These are phyloP conservation scores for Rhinogobio ventralis DNA, from an alignment of 2,797 vertebrate species.

Conservation along the genomic window DNA sequence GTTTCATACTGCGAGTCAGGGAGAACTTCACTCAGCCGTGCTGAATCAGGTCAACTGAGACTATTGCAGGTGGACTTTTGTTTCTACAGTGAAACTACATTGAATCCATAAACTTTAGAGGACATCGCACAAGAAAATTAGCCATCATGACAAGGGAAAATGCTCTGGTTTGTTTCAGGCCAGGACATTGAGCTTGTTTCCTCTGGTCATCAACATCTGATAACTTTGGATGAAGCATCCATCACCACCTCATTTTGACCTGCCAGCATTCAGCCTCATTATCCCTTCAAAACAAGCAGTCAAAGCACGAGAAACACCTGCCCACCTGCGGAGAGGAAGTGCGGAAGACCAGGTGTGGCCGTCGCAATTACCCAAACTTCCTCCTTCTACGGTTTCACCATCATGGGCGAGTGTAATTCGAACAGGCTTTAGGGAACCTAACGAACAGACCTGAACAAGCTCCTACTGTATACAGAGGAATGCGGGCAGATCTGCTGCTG, in stretches of 20 bases:
- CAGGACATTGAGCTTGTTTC: too few relatives aligned
- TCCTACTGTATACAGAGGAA: conserved; percentile 43
- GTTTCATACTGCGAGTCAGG: background rate
- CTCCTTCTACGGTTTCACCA: conserved; percentile 37
- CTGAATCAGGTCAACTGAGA: background rate
- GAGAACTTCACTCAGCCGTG: background rate
- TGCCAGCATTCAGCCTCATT: background rate
- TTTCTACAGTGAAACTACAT: background rate
- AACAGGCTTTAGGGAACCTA: conserved; percentile 24
- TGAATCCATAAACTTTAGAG: background rate
- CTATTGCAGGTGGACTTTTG: background rate
- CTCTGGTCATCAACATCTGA: background rate
- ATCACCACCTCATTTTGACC: background rate
- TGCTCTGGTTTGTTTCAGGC: background rate
- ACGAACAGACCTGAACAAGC: conserved; percentile 21
- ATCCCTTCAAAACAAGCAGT: background rate
- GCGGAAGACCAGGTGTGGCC: conserved; percentile 12
- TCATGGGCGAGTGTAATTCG: conserved; percentile 4
- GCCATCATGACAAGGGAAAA: background rate
- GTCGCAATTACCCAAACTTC: background rate
- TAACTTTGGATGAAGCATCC: background rate
- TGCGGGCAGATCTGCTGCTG: conserved; percentile 45
- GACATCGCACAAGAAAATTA: background rate
- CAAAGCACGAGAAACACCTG: background rate
- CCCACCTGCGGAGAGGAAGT: background rate